Percentiles rank a stretch among this genome's conserved stretches.
phyloP scores from a whole-genome alignment of 2,888 invertebrate species.

The Scrobipalpa costella region DNA sequence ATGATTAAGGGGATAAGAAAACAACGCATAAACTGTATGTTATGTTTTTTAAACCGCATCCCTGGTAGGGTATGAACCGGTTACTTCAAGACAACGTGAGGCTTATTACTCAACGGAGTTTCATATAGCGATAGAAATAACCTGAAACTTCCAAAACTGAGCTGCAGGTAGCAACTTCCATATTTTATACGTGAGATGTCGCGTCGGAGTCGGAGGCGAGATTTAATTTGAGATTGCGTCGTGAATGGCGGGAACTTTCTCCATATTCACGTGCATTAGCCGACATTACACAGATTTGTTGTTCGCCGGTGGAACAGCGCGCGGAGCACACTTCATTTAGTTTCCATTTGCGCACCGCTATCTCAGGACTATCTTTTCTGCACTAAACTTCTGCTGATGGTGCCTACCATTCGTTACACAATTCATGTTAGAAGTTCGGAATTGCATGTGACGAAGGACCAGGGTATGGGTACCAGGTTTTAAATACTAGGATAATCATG shows the following conservation, averaged over 20 bases:
- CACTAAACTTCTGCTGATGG: too few species aligned
- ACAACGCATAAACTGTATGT: too few species aligned
- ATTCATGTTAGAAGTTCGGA: too few species aligned
- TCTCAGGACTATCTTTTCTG: constrained; percentile 23
- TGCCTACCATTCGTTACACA: too few species aligned
- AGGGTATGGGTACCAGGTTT: too few species aligned
- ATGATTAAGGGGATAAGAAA: too few species aligned
- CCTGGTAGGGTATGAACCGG: too few species aligned
- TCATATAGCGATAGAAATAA: not conserved
- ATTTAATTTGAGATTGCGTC: constrained; percentile 77
- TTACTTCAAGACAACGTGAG: not conserved
- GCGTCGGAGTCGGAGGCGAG: constrained; percentile 53
- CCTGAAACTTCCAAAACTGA: not conserved
- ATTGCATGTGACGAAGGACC: too few species aligned
- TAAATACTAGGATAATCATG: too few species aligned
- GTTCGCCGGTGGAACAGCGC: constrained; percentile 38
- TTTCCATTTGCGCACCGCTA: constrained; percentile 25
- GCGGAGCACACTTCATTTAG: constrained; percentile 52
- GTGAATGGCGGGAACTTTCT: constrained; percentile 64
- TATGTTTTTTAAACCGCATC: too few species aligned
- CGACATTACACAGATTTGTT: constrained; percentile 62
- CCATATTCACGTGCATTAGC: constrained; percentile 70
- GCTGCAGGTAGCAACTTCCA: constrained; percentile 36
- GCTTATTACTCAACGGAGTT: not conserved
- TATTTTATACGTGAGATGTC: constrained; percentile 53